These are phyloP conservation scores for Sander vitreus DNA, from an alignment of 2,113 vertebrate species.

Conservation along the genomic window DNA sequence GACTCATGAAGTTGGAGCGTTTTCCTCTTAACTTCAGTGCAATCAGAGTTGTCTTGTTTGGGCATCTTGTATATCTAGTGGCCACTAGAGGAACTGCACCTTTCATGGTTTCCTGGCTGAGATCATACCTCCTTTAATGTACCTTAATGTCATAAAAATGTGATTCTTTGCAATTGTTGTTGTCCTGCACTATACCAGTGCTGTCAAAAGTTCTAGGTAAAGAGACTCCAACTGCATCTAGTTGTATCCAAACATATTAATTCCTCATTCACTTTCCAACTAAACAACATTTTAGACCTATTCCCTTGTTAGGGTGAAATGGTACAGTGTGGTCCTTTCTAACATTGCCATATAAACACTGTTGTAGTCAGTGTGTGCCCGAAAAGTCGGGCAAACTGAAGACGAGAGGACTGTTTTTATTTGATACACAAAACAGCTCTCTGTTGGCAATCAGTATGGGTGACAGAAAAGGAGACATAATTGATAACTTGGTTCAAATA, in stretches of 20 bases:
- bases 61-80: neutral
- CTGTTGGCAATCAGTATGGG: neutral
- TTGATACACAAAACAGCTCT: neutral
- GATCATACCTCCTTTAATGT: neutral
- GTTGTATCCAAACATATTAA: conserved; percentile 5
- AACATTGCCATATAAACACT: neutral
- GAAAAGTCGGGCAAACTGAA: neutral
- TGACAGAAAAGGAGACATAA: no score
- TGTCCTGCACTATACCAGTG: neutral
- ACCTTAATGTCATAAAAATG: neutral
- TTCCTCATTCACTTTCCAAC: neutral
- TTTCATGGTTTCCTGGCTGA: neutral
- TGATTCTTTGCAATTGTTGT: neutral
- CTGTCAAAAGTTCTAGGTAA: neutral
- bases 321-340: neutral
- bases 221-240: conserved; percentile 2
- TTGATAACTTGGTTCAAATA: neutral
- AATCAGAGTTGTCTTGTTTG: neutral
- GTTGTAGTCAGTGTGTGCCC: neutral
- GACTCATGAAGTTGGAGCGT: neutral
- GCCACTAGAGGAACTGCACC: conserved; percentile 31
- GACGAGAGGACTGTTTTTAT: neutral
- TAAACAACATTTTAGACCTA: neutral
- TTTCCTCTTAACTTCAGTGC: neutral
- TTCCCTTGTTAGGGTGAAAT: neutral